phyloP scores from a whole-genome alignment of 2,113 vertebrate species.

The Alectura lathami region DNA sequence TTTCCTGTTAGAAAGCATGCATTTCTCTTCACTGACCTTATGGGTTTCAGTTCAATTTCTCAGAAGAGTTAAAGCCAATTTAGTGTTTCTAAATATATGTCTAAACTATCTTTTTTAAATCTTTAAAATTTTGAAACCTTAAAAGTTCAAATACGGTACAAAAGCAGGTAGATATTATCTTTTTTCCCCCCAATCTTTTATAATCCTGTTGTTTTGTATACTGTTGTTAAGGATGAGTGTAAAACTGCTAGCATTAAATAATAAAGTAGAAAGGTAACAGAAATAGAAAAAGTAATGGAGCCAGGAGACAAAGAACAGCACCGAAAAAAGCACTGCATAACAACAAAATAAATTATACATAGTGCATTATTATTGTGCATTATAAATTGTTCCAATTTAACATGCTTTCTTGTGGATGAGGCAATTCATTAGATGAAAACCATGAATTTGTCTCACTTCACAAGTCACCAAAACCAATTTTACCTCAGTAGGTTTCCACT shows the following conservation, averaged over 20 bases:
- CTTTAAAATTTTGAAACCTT: background rate
- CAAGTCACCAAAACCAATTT: slow-evolving; percentile 11
- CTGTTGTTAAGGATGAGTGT: background rate
- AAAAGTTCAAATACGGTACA: background rate
- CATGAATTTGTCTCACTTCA: background rate
- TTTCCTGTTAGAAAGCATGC: background rate
- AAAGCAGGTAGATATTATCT: background rate
- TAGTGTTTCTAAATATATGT: background rate
- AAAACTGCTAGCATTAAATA: slow-evolving; percentile 45
- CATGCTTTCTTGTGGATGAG: background rate
- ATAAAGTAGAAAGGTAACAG: slow-evolving; percentile 21
- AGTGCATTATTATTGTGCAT: background rate
- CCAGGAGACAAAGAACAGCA: background rate
- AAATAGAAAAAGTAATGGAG: background rate
- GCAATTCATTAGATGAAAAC: slow-evolving; percentile 23
- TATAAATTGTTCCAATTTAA: slow-evolving; percentile 33
- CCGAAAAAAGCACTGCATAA: slow-evolving; percentile 10
- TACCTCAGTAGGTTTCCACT: background rate
- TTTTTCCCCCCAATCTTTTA: background rate
- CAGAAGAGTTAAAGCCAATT: background rate
- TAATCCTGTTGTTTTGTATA: background rate
- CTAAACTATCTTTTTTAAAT: background rate
- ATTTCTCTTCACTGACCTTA: background rate
- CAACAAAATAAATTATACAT: slow-evolving; percentile 3
- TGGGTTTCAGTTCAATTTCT: background rate